A percentile compares a stretch with the other conserved stretches of the same genome.
Evolutionary conservation across 1,140 invertebrate species (phyloP).

Genomic region (Delia radicum): DNA sequence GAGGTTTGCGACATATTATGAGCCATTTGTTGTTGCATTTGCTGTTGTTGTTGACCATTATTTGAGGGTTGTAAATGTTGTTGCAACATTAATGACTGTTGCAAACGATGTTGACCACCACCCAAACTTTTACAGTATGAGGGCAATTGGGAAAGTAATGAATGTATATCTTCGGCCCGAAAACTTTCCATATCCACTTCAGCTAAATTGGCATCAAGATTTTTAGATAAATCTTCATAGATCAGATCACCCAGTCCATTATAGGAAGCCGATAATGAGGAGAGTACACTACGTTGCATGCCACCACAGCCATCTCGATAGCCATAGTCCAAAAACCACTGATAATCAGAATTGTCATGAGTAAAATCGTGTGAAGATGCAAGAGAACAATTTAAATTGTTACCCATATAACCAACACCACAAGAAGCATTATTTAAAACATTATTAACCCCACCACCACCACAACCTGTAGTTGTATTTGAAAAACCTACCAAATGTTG

Average conservation of each 20-base stretch:
- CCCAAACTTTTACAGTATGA: slow-evolving; percentile 62
- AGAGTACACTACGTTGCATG: slow-evolving; percentile 76
- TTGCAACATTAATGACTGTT: slow-evolving; percentile 45
- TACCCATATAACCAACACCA: slow-evolving; percentile 33
- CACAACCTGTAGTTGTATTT: slow-evolving; percentile 31
- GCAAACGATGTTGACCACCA: slow-evolving; percentile 44
- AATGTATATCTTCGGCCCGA: slow-evolving; percentile 86
- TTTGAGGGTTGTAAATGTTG: slow-evolving; percentile 31
- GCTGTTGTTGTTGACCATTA: slow-evolving; percentile 29
- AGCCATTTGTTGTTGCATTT: slow-evolving; percentile 31
- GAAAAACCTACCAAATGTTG: slow-evolving; percentile 49
- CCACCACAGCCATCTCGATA: slow-evolving; percentile 76
- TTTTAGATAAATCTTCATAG: slow-evolving; percentile 82
- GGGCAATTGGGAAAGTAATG: slow-evolving; percentile 75
- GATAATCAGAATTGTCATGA: slow-evolving; percentile 85
- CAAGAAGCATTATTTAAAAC: slow-evolving; percentile 27
- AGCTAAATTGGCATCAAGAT: slow-evolving; percentile 88
- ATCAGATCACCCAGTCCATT: slow-evolving; percentile 69
- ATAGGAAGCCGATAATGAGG: slow-evolving; percentile 77
- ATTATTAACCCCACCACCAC: slow-evolving; percentile 31
- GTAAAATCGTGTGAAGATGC: slow-evolving; percentile 68
- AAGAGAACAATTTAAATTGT: slow-evolving; percentile 53
- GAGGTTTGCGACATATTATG: slow-evolving; percentile 56
- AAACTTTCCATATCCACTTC: slow-evolving; percentile 95
- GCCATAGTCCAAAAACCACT: slow-evolving; percentile 86